Conservation (phyloP, 2,797 vertebrate species). For the Malurus splendens region DNA sequence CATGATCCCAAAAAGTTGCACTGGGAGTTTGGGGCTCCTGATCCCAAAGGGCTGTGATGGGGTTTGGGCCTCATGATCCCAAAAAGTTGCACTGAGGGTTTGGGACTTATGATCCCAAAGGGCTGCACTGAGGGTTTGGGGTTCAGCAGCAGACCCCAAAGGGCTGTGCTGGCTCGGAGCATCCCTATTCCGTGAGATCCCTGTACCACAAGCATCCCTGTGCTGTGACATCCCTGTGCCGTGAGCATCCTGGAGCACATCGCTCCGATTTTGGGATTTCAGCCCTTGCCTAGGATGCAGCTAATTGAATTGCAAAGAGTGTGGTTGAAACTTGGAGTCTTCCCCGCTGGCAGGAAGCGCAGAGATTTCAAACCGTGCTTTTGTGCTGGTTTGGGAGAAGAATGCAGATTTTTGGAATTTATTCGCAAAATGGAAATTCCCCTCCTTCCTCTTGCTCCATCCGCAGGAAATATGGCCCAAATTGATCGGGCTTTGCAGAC, state of each 20-base stretch:
- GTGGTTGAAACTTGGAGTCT: conserved; percentile 31
- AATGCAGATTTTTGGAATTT: not conserved
- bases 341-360: conserved; percentile 12
- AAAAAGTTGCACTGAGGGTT: too few species aligned
- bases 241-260: not conserved
- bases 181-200: accelerated
- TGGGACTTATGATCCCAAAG: not conserved
- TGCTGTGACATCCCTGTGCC: not conserved
- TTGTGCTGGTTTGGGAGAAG: conserved; percentile 13
- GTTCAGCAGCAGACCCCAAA: not conserved
- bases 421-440: not conserved
- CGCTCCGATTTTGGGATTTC: accelerated
- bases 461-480: not conserved
- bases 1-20: too few species aligned
- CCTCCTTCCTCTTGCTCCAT: not conserved
- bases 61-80: too few species aligned
- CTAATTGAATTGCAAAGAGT: conserved; percentile 34
- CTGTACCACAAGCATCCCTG: not conserved
- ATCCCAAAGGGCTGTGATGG: too few species aligned
- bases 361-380: conserved; percentile 18
- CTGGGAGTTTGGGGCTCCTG: too few species aligned
- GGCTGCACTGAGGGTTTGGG: not conserved
- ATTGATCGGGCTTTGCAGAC: not conserved
- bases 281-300: not conserved
- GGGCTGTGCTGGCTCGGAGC: not conserved